Base-by-base conservation (phyloP, 2,797 vertebrate species). In the Enteromius unitaeniatus region DNA sequence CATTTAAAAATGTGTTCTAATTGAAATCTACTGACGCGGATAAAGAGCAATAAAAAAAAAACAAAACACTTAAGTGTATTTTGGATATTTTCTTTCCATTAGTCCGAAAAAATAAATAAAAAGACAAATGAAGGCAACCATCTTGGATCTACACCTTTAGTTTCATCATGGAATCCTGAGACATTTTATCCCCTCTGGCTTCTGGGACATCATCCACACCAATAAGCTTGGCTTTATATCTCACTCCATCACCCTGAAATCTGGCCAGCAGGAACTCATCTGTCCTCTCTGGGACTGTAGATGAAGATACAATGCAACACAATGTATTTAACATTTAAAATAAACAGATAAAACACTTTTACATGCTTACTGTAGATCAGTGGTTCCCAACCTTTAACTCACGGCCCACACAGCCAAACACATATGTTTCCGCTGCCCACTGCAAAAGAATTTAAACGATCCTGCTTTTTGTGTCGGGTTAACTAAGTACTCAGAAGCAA, bases 91-190 rank as follows among this genome's bases (percentile, higher is more conserved):
- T 42, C 8, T 40, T 40, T 40, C 37, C 8, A 40, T 8, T 40
- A 40, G 40, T 40, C 40, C 11, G 40, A 42, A 42, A 42, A 42
- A 42, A 42, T 2, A n/a, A n/a, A 37, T 21, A 11, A 21, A 69
- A 7, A 80, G 31, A 70, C 1, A 69, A 70, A 23, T 53, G 5
- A 64, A 37, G 7, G 23, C 2, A 37, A 19, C 28, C n/a, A 79
- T 69, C 58, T 49, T 53, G 51, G 31, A 78, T 11, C 11, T 76
- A 82, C 92, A 99, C 98, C 97, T 99, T 99, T 0, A 99, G 93
- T 87, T 99, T 99, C 98, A 99, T 99, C 98, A 99, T 99, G 69
- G 98, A 98, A 92, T 99, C 98, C 89, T 99, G 98, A 89, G 96
- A 97, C 98, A 99, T 99, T 93, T 99, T 98, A 90, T 99, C 98